phyloP scores from a whole-genome alignment of 2,888 invertebrate genomes.

The Crepidodera aurea region DNA sequence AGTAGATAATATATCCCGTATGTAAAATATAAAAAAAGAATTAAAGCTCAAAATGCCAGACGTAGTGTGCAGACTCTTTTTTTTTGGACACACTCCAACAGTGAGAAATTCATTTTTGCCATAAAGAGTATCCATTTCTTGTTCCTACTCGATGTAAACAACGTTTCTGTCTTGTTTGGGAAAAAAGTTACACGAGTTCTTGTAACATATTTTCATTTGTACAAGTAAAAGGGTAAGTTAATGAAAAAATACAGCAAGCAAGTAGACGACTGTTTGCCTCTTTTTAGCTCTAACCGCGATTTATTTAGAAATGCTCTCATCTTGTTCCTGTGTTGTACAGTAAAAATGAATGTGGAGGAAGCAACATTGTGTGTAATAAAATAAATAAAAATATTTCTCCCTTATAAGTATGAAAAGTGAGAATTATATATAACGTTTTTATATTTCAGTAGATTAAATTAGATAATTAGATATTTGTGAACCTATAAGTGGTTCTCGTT shows the following conservation, averaged over 20 bases:
- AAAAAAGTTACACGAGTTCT: conserved; percentile 38
- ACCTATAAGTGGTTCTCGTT: no score
- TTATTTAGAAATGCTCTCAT: conserved; percentile 3
- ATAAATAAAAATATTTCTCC: no score
- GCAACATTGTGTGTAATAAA: no score
- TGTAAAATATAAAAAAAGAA: no score
- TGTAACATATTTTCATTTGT: conserved; percentile 41
- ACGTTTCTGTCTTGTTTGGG: conserved; percentile 34
- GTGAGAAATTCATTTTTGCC: not conserved
- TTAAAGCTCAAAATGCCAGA: no score
- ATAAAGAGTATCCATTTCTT: not conserved
- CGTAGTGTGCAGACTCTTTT: no score
- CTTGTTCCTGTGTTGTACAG: not conserved
- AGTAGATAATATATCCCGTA: no score
- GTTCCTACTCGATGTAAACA: not conserved
- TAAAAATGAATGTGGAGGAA: no score
- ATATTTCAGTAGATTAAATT: no score
- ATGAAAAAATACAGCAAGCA: conserved; percentile 20
- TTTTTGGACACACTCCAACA: not conserved
- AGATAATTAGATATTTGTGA: no score
- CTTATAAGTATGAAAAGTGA: no score
- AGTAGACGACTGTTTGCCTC: not conserved
- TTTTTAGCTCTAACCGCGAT: conserved; percentile 4
- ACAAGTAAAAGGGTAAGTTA: conserved; percentile 31
- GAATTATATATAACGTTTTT: no score